A percentile compares a stretch with the other conserved stretches of the same genome.
Evolutionary conservation across 2,888 invertebrate genomes (phyloP).

Genomic region (Drosophila sordidula): DNA sequence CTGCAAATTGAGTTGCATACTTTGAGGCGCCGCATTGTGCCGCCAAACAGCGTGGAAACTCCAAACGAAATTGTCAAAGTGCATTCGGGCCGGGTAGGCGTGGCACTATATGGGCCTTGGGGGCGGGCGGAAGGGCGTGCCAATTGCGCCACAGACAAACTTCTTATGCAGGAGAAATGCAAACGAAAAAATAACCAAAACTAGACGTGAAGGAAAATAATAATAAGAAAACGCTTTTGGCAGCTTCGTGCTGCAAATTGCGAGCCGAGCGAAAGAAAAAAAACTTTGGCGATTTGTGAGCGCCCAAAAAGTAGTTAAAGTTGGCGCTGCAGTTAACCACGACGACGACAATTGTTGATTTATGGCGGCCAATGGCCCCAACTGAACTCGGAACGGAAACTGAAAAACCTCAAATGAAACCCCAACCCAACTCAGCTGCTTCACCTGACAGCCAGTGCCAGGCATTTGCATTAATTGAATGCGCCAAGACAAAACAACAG

Average conservation of each 20-base stretch:
- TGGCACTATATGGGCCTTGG: background rate
- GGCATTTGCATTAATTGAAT: conserved; percentile 44
- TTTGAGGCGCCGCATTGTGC: conserved; percentile 53
- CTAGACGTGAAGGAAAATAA: conserved; percentile 33
- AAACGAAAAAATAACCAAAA: conserved; percentile 1
- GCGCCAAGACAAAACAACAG: conserved; percentile 9
- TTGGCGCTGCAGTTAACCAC: conserved; percentile 58
- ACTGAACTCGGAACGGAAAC: conserved; percentile 6
- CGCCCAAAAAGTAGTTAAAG: conserved; percentile 66
- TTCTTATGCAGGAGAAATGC: conserved; percentile 21
- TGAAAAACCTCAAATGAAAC: background rate
- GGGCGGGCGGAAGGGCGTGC: conserved; percentile 26
- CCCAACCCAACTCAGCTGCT: background rate
- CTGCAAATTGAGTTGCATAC: conserved; percentile 51
- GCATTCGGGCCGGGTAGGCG: conserved; percentile 14
- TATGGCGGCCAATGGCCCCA: conserved; percentile 54
- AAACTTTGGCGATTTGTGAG: conserved; percentile 69
- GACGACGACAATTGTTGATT: conserved; percentile 61
- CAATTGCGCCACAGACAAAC: conserved; percentile 50
- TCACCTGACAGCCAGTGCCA: background rate
- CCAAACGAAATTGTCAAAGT: conserved; percentile 52
- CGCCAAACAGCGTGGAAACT: conserved; percentile 27
- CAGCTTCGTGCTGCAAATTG: conserved; percentile 75
- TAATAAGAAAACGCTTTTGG: conserved; percentile 54
- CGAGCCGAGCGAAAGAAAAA: conserved; percentile 31